These are phyloP conservation scores for Hydropsyche tenuis DNA, from an alignment of 1,140 invertebrate species.

Conservation along the genomic window DNA sequence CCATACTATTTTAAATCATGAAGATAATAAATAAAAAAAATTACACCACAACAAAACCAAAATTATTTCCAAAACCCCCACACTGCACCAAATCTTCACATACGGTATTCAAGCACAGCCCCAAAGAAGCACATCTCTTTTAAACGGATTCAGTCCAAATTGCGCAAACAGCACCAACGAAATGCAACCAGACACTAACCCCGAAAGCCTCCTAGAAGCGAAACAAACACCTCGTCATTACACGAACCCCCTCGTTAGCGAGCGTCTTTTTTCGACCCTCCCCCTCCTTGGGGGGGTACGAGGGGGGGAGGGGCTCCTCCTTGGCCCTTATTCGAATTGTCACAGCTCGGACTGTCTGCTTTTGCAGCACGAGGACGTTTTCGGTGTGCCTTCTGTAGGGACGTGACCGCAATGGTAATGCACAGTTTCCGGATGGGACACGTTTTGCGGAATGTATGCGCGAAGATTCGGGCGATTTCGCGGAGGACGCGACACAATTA, in stretches of 20 bases:
- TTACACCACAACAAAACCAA: no score
- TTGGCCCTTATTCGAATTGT: constrained; percentile 29
- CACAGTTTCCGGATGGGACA: constrained; percentile 7
- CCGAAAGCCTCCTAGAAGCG: neutral
- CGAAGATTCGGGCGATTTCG: neutral
- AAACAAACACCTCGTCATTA: neutral
- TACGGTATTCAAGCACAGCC: neutral
- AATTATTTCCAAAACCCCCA: no score
- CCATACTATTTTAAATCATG: no score
- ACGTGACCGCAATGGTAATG: constrained; percentile 45
- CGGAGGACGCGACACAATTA: no score
- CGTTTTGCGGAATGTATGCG: neutral
- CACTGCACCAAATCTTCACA: no score
- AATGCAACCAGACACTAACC: neutral
- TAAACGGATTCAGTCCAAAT: constrained; percentile 17
- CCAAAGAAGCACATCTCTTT: neutral
- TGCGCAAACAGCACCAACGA: neutral
- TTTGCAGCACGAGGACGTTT: no score
- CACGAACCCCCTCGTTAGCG: neutral
- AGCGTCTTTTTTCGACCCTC: no score
- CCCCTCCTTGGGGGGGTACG: neutral
- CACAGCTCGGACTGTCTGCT: no score
- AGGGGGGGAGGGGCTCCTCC: neutral
- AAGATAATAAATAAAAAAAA: no score
- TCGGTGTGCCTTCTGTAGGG: constrained; percentile 38